phyloP scores from a whole-genome alignment of 2,797 vertebrate species.

The Pogonophryne albipinna region DNA sequence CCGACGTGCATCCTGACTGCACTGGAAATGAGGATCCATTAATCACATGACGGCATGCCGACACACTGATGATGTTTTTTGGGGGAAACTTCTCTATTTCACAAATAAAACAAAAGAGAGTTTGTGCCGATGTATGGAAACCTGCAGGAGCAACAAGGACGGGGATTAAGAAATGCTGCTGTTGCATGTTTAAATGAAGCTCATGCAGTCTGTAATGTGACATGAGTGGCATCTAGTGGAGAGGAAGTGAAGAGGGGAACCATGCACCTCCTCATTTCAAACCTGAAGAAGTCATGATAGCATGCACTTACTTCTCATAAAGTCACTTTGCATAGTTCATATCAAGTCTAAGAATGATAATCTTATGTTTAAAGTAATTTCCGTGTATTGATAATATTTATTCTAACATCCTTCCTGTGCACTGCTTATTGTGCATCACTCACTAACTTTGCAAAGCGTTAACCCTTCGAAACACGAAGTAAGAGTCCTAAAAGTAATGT shows the following conservation, averaged over 20 bases:
- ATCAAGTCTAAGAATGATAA: too few relatives aligned
- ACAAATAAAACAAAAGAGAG: not conserved
- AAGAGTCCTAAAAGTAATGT: too few relatives aligned
- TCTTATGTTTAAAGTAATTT: too few relatives aligned
- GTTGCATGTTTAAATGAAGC: not conserved
- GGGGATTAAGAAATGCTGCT: not conserved
- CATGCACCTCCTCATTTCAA: not conserved
- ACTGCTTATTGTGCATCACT: too few relatives aligned
- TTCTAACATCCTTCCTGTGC: too few relatives aligned
- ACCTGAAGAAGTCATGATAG: too few relatives aligned
- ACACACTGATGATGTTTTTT: conserved; percentile 21
- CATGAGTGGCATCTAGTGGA: conserved; percentile 77
- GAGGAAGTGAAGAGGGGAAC: conserved; percentile 9
- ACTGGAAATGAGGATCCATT: conserved; percentile 48
- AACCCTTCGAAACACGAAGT: too few relatives aligned
- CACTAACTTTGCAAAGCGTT: too few relatives aligned
- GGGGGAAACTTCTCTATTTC: not conserved
- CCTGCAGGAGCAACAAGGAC: too few relatives aligned
- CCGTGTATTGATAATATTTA: too few relatives aligned
- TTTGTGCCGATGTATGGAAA: not conserved
- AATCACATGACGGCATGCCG: conserved; percentile 46
- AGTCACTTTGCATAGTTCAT: not conserved
- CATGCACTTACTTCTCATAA: too few relatives aligned
- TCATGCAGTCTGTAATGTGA: conserved; percentile 12
- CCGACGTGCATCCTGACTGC: conserved; percentile 36